Base-by-base conservation (phyloP, 2,113 vertebrate species). In the Zingel zingel region DNA sequence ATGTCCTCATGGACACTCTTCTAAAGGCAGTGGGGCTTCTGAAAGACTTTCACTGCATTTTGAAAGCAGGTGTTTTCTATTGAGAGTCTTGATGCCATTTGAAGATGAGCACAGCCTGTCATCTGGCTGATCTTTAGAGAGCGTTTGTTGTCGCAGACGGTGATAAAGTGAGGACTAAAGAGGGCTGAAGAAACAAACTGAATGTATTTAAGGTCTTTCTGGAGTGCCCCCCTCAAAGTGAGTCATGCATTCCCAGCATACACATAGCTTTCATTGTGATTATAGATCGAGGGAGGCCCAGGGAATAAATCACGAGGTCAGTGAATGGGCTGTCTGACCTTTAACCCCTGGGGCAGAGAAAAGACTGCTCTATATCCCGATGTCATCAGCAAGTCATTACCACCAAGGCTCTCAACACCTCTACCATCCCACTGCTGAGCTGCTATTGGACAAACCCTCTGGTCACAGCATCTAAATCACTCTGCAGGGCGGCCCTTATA, bases 321-420 rank as follows among this genome's bases (percentile, higher is more conserved):
- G 78, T 86, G 86, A 94, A 93, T 91, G 88, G 84, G 89, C 81
- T 89, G 91, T 91, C 87, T 90, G 90, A 91, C 91, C 90, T 93
- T 89, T 92, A 48, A 87, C 92, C 89, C 89, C 39, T 23, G 1
- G 1, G 66, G 58, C 84, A 82, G 74, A 90, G 87, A 88, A 92
- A 90, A 92, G 86, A 83, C 88, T 93, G 92, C 88, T 84, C 85
- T 91, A 66, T 92, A 90, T 92, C 85, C 81, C 91, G 92, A 92
- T 94, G 92, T 93, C 92, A 94, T 93, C 92, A 90, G 84, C 87
- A 79, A 91, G 88, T 92, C 93, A 92, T 95, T 94, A 94, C 91
- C 53, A 1, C 77, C 85, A 83, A 77, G 72, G 88, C 85, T 89
- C 84, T 94, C 92, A 94, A 93, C 92, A 92, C 93, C 91, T 94